Conservation (phyloP, 92 coral and sea anemone species). For the Nematostella vectensis region DNA sequence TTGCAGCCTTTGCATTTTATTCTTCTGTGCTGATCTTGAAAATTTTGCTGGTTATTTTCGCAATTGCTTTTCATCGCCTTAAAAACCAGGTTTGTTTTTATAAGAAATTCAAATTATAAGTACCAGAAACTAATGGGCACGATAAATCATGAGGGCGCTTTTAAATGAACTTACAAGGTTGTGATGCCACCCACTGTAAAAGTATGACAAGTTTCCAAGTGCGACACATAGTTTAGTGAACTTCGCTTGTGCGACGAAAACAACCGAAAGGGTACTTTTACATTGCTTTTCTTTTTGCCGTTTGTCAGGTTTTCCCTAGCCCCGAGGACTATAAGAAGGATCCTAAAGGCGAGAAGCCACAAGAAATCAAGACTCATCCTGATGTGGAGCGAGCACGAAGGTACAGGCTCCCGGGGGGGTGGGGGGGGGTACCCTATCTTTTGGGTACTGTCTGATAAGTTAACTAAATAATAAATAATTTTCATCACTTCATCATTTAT, state of each 20-base stretch:
- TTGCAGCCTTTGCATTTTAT: constrained; percentile 25
- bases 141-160: too few species aligned
- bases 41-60: background rate
- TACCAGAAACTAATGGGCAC: too few species aligned
- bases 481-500: too few species aligned
- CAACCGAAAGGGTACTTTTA: background rate
- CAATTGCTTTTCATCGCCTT: background rate
- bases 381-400: constrained; percentile 46
- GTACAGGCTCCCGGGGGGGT: constrained; percentile 9
- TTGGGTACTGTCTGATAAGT: too few species aligned
- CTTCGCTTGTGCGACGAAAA: too few species aligned
- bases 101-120: too few species aligned
- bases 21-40: background rate
- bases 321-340: constrained; percentile 26
- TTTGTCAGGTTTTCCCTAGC: background rate
- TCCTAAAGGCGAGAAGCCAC: constrained; percentile 26
- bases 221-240: too few species aligned
- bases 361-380: constrained; percentile 29
- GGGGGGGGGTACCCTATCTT: too few species aligned
- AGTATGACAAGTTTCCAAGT: too few species aligned
- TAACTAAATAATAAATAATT: too few species aligned
- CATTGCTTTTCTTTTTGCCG: background rate
- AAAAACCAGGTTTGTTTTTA: constrained; percentile 1
- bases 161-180: too few species aligned
- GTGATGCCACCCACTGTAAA: too few species aligned